Evolutionary conservation across 2,888 invertebrate species (phyloP), one percentile per base, ranked within the genome.

Genomic region (Drosophila ochracea): DNA sequence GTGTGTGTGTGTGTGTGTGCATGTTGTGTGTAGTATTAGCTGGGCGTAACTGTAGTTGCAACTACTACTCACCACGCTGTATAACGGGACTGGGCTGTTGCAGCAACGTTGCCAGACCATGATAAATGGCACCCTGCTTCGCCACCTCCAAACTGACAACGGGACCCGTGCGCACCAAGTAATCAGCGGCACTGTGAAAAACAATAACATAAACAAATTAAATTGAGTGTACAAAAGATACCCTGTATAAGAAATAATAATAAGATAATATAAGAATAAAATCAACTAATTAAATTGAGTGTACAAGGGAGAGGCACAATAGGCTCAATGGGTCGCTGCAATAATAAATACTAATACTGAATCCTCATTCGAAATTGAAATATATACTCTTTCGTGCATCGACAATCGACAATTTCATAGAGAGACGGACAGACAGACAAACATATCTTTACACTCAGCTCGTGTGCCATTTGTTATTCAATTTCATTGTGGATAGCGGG

Each of bases 61-160:
- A 64, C 55, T 80, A 13, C 57, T 58, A 92, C 94, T 93, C 94
- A 96, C 96, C 96, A 95, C 96, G 94, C 89, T 95, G 95, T 93
- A 96, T 96, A 76, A 96, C 95, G 63, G 97, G 97, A 85, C 97
- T 97, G 16, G 98, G 98, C 92, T 98, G 98, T 84, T 97, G 97
- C 59, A 99, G 94, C 71, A 99, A 94, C 21, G 98, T 98, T 21
- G 98, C 98, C 65, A 99, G 94, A 33, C 99, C 99, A 94, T 99
- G 99, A 92, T 97, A 97, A 90, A 99, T 97, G 59, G 99, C 99
- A 59, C 99, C 99, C 93, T 99, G 98, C 93, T 99, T 99, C 31
- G 98, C 99, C 72, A 99, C 99, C 93, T 99, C 98, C 77, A 99
- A 94, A 10, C 97, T 97, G 35, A 99, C 99, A 7, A 98, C 96